phyloP scores from a whole-genome alignment of 2,888 invertebrate genomes.

The Drosophila austrosaltans region DNA sequence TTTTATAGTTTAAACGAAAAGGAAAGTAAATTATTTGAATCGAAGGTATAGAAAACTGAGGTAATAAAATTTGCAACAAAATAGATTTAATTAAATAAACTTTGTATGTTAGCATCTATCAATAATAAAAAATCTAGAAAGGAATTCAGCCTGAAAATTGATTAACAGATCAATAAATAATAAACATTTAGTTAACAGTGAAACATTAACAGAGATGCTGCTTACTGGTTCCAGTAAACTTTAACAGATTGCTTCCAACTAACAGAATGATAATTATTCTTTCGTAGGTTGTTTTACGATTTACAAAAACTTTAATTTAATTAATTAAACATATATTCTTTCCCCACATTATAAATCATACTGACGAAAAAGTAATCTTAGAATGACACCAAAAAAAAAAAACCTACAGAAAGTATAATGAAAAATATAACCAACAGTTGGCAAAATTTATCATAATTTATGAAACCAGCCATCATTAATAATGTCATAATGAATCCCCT shows the following conservation, averaged over 20 bases:
- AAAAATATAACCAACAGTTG: constrained; percentile 9
- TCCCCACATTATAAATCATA: background rate
- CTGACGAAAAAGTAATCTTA: background rate
- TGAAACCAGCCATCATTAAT: constrained; percentile 54
- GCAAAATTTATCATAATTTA: constrained; percentile 12
- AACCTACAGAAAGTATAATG: background rate
- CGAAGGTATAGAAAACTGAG: too few relatives aligned
- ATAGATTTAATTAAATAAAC: too few relatives aligned
- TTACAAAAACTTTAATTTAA: background rate
- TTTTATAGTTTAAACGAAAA: too few relatives aligned
- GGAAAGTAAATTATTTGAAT: too few relatives aligned
- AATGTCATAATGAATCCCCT: constrained; percentile 41
- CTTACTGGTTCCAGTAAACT: background rate
- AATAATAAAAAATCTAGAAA: too few relatives aligned
- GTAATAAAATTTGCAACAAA: too few relatives aligned
- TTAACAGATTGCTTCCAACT: background rate
- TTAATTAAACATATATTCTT: background rate
- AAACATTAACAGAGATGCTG: too few relatives aligned
- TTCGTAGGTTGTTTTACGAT: background rate
- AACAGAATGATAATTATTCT: background rate
- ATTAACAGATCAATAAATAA: too few relatives aligned
- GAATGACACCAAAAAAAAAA: background rate
- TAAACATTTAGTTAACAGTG: too few relatives aligned
- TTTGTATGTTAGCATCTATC: too few relatives aligned
- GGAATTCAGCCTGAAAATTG: too few relatives aligned